Evolutionary conservation across 2,113 vertebrate species (phyloP).

Genomic region (Origma solitaria): DNA sequence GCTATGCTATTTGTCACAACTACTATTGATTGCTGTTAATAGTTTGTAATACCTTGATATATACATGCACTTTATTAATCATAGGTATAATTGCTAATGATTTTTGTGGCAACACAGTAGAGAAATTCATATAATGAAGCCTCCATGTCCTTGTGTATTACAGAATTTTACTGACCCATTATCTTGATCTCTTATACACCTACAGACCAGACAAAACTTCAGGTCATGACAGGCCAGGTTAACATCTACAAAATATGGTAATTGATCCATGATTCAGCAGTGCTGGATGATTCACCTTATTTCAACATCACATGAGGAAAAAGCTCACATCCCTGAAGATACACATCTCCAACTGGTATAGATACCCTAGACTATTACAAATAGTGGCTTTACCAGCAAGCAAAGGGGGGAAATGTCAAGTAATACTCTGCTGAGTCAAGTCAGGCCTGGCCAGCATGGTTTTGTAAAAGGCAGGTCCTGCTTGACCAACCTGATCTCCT

Average conservation of each 20-base stretch:
- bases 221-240: not conserved
- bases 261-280: not conserved
- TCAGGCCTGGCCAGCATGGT: not conserved
- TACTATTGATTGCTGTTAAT: not conserved
- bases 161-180: not conserved
- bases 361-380: not conserved
- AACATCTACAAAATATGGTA: not conserved
- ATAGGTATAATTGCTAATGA: not conserved
- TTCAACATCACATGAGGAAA: not conserved
- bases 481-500: not conserved
- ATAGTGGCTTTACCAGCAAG: not conserved
- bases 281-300: not conserved
- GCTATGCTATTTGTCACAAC: not conserved
- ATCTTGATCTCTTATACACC: not conserved
- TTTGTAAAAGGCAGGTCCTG: not conserved
- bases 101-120: not conserved
- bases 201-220: not conserved
- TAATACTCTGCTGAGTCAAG: not conserved
- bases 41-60: not conserved
- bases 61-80: not conserved
- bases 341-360: not conserved
- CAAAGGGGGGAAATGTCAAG: fast-evolving
- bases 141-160: not conserved
- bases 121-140: not conserved
- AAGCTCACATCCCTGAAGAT: not conserved